A percentile compares a stretch with the other conserved stretches of the same genome.
phyloP scores from a whole-genome alignment of 1,140 invertebrate species.

The Mamestra configurata region DNA sequence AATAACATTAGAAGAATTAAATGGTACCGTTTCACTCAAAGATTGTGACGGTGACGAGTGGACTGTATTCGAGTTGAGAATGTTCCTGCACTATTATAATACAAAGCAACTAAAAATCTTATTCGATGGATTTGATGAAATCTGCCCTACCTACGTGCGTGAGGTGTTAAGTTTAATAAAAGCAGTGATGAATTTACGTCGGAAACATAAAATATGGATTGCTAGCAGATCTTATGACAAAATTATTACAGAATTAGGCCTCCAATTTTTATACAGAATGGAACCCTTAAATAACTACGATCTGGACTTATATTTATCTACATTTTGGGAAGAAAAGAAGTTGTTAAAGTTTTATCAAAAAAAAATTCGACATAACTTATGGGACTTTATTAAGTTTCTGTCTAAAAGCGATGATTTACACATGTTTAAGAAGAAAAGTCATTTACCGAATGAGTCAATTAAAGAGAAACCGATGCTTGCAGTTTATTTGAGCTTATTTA shows the following conservation, averaged over 20 bases:
- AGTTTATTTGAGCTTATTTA: too few species aligned
- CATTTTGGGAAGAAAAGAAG: not conserved
- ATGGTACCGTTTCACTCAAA: not conserved
- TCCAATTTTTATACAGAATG: not conserved
- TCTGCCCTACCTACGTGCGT: not conserved
- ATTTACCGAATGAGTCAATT: too few species aligned
- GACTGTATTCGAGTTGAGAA: constrained; percentile 10
- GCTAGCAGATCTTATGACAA: constrained; percentile 11
- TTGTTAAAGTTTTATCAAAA: too few species aligned
- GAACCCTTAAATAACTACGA: not conserved
- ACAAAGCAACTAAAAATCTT: not conserved
- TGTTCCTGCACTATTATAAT: constrained; percentile 21
- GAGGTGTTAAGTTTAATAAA: not conserved
- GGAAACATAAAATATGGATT: constrained; percentile 37
- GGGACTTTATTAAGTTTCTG: too few species aligned
- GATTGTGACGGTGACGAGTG: not conserved
- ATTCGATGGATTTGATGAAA: constrained; percentile 41
- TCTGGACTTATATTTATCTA: not conserved
- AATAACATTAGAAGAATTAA: not conserved
- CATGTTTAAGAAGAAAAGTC: too few species aligned
- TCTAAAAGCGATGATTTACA: too few species aligned
- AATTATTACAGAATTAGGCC: not conserved
- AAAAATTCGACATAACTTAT: too few species aligned
- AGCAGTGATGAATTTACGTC: not conserved
- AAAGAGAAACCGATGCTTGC: too few species aligned